A percentile compares a stretch with the other conserved stretches of the same genome.
phyloP scores from a whole-genome alignment of 2,888 invertebrate species.

The Megaustenia siamemsis region DNA sequence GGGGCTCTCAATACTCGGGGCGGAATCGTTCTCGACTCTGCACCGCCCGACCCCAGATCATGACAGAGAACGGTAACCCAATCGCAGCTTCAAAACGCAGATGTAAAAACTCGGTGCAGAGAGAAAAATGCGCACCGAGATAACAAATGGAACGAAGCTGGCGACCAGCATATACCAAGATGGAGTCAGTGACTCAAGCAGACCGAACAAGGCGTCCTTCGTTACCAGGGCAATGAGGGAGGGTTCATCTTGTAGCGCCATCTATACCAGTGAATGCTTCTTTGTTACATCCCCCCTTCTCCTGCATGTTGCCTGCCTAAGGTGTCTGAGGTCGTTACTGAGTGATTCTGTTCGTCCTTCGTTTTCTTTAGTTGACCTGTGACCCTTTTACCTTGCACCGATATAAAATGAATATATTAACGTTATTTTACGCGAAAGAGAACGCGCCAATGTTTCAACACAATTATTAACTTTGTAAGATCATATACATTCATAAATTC shows the following conservation, averaged over 20 bases:
- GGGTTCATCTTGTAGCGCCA: constrained; percentile 15
- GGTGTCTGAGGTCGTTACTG: not conserved
- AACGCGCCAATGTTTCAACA: too few species aligned
- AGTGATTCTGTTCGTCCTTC: not conserved
- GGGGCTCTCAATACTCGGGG: not conserved
- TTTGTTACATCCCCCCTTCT: not conserved
- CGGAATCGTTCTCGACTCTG: constrained; percentile 13
- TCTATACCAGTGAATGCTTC: not conserved
- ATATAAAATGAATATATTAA: too few species aligned
- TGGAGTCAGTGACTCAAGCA: constrained; percentile 7
- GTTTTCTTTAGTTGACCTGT: not conserved
- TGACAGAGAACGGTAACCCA: constrained; percentile 43
- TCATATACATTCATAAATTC: too few species aligned
- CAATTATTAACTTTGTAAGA: too few species aligned
- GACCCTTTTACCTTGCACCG: not conserved
- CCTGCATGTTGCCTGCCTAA: not conserved
- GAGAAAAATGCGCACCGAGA: constrained; percentile 22
- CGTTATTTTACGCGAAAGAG: too few species aligned
- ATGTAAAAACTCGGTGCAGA: constrained; percentile 21
- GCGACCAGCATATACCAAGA: not conserved
- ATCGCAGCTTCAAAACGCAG: constrained; percentile 43
- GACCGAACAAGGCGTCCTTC: not conserved
- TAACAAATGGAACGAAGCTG: constrained; percentile 37
- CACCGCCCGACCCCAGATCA: constrained; percentile 37
- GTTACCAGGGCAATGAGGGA: not conserved